A percentile compares a stretch with the other conserved stretches of the same genome.
Conservation (phyloP, 2,113 vertebrate species). For the Petroica traversi region DNA sequence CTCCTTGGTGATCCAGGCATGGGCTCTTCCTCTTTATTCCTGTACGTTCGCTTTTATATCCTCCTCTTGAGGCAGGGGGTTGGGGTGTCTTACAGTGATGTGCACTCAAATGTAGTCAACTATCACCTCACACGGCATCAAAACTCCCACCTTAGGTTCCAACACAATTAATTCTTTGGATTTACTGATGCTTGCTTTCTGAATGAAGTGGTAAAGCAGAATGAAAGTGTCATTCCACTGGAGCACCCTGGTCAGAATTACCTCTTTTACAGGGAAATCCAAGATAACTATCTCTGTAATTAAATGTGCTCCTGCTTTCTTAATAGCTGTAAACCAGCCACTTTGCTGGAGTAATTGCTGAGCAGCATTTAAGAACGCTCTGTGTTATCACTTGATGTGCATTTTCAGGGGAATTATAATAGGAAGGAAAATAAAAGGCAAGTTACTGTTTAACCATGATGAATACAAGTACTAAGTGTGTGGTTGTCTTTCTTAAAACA, state of each 20-base stretch:
- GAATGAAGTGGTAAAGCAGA: neutral
- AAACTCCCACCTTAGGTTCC: neutral
- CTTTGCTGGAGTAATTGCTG: neutral
- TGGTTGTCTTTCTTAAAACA: neutral
- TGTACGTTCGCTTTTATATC: neutral
- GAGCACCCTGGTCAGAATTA: neutral
- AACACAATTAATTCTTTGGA: neutral
- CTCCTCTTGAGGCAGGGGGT: neutral
- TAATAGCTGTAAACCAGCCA: neutral
- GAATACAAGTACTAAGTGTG: neutral
- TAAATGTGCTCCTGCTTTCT: neutral
- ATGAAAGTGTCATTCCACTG: neutral
- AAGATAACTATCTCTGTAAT: constrained; percentile 6
- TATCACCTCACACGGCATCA: neutral
- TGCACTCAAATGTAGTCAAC: neutral
- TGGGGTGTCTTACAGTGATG: neutral
- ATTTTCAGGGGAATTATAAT: neutral
- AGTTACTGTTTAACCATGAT: neutral
- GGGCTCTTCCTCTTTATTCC: neutral
- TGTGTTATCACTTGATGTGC: neutral
- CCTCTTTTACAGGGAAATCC: neutral
- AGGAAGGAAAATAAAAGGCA: neutral
- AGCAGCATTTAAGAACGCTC: neutral
- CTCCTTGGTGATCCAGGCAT: neutral
- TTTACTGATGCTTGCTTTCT: neutral